Evolutionary conservation across 2,113 vertebrate genomes (phyloP), one percentile per base, ranked within the genome.

Genomic region (Sebastes fasciatus): DNA sequence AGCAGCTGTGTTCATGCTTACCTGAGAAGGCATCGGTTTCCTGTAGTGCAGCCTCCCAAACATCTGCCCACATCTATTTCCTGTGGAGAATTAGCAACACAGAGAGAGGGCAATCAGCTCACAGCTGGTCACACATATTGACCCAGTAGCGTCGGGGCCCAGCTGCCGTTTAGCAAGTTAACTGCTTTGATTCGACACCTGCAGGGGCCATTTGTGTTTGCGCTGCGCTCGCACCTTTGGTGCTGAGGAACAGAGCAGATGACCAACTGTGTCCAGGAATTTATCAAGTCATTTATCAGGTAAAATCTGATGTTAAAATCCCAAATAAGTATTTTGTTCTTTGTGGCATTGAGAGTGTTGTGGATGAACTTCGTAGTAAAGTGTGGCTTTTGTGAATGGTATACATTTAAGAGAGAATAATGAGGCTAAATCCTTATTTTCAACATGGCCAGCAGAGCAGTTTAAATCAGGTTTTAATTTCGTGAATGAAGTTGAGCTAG

Each of bases 41-140:
- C 95, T 92, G 91, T 88, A 72, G 93, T 92, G 93, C 96, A 96
- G 91, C 93, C 92, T 92, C 96, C 96, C 92, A 95, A 94, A 94
- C 96, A 97, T 93, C 96, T 93, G 92, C 97, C 96, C 75, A 95
- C 96, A 88, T 95, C 96, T 90, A 97, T 96, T 97, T 98, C 97
- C 97, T 97, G 95, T 60, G 75, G 55, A 90, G 84, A 92, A 97
- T 97, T 97, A 96, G 93, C 96, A 97, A 95, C 92, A 97, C 94
- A 98, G 95, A 96, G 89, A 92, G 68, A 84, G 8, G 86, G 79
- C 91, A 91, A 87, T 93, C 79, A 95, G 91, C 74, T 87, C 92
- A 90, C 91, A 74, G 48, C 94, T 82, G 83, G 86, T 71, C 82
- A 83, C 93, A 93, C 93, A 95, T 90, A 95, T 94, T 93, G 92